Percentiles rank a stretch among this genome's conserved stretches.
These are phyloP conservation scores for Micromys minutus DNA, from an alignment of 2,113 vertebrate species.

Conservation along the genomic window DNA sequence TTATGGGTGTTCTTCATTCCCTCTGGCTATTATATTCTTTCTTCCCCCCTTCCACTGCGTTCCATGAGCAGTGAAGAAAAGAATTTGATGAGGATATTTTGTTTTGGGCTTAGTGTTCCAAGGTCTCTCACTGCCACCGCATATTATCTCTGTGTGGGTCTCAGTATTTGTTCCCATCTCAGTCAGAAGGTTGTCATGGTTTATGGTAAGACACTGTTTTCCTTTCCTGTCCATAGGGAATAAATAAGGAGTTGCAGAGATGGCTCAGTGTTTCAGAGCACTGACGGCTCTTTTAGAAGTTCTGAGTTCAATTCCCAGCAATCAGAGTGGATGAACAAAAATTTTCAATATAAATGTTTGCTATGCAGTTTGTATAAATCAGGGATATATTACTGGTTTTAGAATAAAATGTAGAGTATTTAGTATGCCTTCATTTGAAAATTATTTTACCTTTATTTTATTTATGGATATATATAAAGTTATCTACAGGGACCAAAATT, in stretches of 20 bases:
- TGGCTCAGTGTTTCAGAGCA: no score
- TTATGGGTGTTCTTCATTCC: neutral
- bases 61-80: neutral
- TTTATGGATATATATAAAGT: neutral
- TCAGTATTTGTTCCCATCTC: neutral
- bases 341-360: neutral
- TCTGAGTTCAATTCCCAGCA: no score
- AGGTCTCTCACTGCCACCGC: neutral
- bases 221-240: neutral
- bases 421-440: neutral
- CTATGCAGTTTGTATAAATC: neutral
- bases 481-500: neutral
- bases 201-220: neutral
- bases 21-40: neutral
- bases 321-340: neutral
- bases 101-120: neutral
- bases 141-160: neutral
- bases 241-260: no score
- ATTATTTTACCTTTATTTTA: neutral
- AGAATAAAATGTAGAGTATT: neutral
- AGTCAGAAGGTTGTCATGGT: neutral
- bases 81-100: neutral
- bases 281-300: no score
- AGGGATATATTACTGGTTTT: neutral
- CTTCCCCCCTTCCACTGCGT: neutral